Conservation (phyloP, 2,113 vertebrate genomes). For the Cichladusa arquata region DNA sequence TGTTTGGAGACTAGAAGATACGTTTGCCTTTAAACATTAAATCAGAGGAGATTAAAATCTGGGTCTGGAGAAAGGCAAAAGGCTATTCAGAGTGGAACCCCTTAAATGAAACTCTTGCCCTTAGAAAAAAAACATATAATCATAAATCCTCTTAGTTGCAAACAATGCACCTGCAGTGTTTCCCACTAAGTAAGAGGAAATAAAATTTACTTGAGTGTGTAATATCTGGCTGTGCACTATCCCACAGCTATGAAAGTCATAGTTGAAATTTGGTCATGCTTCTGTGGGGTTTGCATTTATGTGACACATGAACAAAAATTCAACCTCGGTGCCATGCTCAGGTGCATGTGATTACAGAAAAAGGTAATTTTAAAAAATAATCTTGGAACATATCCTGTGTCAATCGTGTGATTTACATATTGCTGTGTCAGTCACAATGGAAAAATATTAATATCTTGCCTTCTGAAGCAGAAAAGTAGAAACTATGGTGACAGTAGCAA, state of each 20-base stretch:
- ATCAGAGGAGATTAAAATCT: background rate
- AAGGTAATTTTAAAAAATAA: background rate
- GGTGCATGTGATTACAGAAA: background rate
- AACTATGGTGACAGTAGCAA: background rate
- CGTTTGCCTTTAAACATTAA: background rate
- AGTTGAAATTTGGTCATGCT: background rate
- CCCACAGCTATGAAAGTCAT: background rate
- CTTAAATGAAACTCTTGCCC: background rate
- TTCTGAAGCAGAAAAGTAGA: background rate
- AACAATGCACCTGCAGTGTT: background rate
- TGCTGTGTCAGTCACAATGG: background rate
- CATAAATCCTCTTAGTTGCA: background rate
- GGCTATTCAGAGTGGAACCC: background rate
- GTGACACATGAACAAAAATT: background rate
- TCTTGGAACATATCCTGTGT: background rate
- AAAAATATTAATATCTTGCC: background rate
- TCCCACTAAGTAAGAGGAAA: background rate
- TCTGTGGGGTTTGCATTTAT: background rate
- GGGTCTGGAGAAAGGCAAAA: background rate
- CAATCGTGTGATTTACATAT: background rate
- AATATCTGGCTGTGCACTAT: background rate
- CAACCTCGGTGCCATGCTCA: background rate
- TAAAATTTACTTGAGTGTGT: background rate
- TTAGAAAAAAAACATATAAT: background rate
- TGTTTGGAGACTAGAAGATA: background rate